These are phyloP conservation scores for Pheosia tremula DNA, from an alignment of 2,888 invertebrate species.

Conservation along the genomic window DNA sequence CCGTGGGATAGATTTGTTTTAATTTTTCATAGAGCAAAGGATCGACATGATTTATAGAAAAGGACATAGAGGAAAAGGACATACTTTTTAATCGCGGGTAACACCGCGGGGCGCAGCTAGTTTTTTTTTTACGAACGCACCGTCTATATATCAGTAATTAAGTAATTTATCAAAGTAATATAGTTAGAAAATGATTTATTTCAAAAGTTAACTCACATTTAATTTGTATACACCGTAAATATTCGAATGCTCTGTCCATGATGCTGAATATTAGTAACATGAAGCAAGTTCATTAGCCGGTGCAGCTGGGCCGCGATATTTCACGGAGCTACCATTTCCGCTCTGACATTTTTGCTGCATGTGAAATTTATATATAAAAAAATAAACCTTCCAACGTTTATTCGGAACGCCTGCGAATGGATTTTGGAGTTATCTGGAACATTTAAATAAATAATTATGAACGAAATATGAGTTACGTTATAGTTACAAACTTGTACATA, in stretches of 20 bases:
- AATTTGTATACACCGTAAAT: slow-evolving; percentile 31
- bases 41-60: too few relatives aligned
- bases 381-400: slow-evolving; percentile 36
- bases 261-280: slow-evolving; percentile 71
- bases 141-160: too few relatives aligned
- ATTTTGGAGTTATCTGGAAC: slow-evolving; percentile 6
- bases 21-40: too few relatives aligned
- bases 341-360: slow-evolving; percentile 66
- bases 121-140: too few relatives aligned
- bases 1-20: too few relatives aligned
- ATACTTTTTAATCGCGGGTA: too few relatives aligned
- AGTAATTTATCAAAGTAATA: too few relatives aligned
- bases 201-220: slow-evolving; percentile 12
- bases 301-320: slow-evolving; percentile 72
- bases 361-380: slow-evolving; percentile 55
- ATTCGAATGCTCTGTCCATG: slow-evolving; percentile 43
- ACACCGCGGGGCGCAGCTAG: too few relatives aligned
- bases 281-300: slow-evolving; percentile 74
- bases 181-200: neutral
- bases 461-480: too few relatives aligned
- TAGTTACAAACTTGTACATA: too few relatives aligned
- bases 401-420: slow-evolving; percentile 34
- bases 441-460: neutral
- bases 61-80: too few relatives aligned
- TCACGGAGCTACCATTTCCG: slow-evolving; percentile 68